These are phyloP conservation scores for Tinea trinotella DNA, from an alignment of 2,888 invertebrate genomes.

Conservation along the genomic window DNA sequence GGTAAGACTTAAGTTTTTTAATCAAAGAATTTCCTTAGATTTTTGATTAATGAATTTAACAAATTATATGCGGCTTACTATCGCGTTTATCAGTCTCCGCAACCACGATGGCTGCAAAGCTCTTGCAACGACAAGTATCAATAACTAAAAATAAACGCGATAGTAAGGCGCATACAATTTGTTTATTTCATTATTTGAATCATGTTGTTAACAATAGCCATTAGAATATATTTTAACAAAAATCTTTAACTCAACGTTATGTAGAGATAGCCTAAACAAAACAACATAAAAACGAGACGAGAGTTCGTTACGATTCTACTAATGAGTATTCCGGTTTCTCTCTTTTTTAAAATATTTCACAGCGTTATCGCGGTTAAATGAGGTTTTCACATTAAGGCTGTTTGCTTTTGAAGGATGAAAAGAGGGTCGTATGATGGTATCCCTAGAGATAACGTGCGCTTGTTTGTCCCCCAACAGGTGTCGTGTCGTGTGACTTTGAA, in stretches of 20 bases:
- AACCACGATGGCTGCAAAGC: too few species aligned
- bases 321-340: constrained; percentile 9
- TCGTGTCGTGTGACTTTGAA: constrained; percentile 33
- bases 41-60: too few species aligned
- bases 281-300: constrained; percentile 5
- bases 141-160: too few species aligned
- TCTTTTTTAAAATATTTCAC: constrained; percentile 3
- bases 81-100: too few species aligned
- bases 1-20: too few species aligned
- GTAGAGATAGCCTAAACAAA: constrained; percentile 4
- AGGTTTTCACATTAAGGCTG: constrained; percentile 3
- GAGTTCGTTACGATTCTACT: constrained; percentile 3
- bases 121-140: too few species aligned
- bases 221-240: not conserved
- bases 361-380: not conserved
- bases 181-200: not conserved
- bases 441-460: constrained; percentile 22
- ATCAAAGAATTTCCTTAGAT: too few species aligned
- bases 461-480: constrained; percentile 42
- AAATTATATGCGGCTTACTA: too few species aligned
- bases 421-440: not conserved
- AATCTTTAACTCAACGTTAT: not conserved
- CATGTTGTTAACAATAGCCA: not conserved
- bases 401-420: not conserved
- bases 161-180: too few species aligned